Conservation (phyloP, 2,888 invertebrate genomes). For the Plemyria rubiginata region DNA sequence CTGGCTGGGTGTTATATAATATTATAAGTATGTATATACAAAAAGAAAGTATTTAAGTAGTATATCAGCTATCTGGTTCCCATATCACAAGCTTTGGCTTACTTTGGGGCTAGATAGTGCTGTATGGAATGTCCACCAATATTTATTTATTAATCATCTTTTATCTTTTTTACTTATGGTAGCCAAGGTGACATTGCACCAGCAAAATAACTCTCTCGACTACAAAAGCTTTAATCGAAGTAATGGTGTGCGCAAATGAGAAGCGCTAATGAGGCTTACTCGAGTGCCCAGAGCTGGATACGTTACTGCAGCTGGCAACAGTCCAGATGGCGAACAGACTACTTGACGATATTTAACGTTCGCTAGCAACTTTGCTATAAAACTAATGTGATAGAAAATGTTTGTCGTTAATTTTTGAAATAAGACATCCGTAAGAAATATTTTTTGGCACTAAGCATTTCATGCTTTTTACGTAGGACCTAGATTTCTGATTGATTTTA, state of each 20-base stretch:
- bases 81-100: too few species aligned
- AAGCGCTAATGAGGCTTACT: conserved; percentile 20
- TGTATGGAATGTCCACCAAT: too few species aligned
- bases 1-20: too few species aligned
- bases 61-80: too few species aligned
- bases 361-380: conserved; percentile 7
- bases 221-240: conserved; percentile 15
- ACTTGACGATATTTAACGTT: neutral
- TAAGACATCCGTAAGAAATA: neutral
- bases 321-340: conserved; percentile 10
- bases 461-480: too few species aligned
- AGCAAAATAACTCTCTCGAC: neutral
- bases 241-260: conserved; percentile 19
- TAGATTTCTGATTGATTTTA: too few species aligned
- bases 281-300: neutral
- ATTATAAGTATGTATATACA: too few species aligned
- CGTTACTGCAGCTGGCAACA: conserved; percentile 15
- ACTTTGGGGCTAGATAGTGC: too few species aligned
- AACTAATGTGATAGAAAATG: conserved; percentile 24
- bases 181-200: neutral
- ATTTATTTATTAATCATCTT: too few species aligned
- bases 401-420: neutral
- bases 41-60: too few species aligned
- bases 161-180: too few species aligned
- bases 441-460: neutral